phyloP scores from a whole-genome alignment of 2,797 vertebrate species.

The Cynodonichthys magdalenae region DNA sequence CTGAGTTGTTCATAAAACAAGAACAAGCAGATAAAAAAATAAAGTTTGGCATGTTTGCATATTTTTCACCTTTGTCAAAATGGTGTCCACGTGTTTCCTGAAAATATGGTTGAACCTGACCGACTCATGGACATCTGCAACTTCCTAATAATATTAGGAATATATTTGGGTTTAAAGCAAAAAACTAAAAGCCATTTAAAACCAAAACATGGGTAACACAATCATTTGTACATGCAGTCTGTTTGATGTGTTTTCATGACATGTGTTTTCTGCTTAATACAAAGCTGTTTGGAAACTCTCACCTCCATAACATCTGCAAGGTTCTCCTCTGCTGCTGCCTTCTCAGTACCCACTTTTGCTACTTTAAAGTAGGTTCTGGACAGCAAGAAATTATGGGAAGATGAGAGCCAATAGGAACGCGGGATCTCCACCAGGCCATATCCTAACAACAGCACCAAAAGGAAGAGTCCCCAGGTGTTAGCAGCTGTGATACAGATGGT shows the following conservation, averaged over 20 bases:
- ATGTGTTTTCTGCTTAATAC: not conserved
- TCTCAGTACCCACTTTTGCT: constrained; percentile 92
- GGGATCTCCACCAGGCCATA: constrained; percentile 96
- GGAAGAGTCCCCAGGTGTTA: constrained; percentile 95
- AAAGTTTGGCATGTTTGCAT: not conserved
- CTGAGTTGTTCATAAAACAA: not conserved
- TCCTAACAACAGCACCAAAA: constrained; percentile 92
- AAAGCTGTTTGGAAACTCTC: constrained; percentile 3
- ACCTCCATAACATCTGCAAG: constrained; percentile 94
- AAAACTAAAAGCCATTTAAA: not conserved
- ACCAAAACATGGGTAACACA: not conserved
- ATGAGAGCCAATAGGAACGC: constrained; percentile 91
- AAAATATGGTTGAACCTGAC: constrained; percentile 88
- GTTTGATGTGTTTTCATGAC: no score
- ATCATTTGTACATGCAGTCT: no score
- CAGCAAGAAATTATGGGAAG: constrained; percentile 86
- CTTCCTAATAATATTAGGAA: constrained; percentile 83
- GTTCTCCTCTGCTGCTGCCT: constrained; percentile 89
- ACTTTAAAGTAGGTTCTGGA: constrained; percentile 93
- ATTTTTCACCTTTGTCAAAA: constrained; percentile 89
- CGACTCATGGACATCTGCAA: constrained; percentile 84
- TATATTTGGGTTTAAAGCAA: not conserved
- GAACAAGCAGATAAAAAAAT: not conserved
- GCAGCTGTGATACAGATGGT: constrained; percentile 93
- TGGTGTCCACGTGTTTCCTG: constrained; percentile 91